phyloP scores from a whole-genome alignment of 2,888 invertebrate species.

The Geophilus truncorum region DNA sequence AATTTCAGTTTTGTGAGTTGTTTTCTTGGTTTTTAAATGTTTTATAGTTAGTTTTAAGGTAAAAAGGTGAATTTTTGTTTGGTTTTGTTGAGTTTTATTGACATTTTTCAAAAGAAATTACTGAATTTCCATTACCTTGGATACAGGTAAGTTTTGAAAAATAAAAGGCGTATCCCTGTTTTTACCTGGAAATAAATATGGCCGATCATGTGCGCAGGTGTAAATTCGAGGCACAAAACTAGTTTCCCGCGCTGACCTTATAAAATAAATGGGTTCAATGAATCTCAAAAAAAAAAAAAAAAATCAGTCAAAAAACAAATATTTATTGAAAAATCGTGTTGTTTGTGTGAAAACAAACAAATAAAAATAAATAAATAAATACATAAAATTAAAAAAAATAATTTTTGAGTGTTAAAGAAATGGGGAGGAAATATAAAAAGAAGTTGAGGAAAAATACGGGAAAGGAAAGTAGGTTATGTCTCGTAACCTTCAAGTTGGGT shows the following conservation, averaged over 20 bases:
- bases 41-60: neutral
- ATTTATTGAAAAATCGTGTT: too few species aligned
- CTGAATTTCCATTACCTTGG: neutral
- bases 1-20: neutral
- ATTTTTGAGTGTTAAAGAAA: too few species aligned
- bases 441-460: neutral
- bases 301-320: neutral
- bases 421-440: neutral
- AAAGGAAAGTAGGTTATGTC: neutral
- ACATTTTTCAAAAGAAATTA: too few species aligned
- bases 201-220: neutral
- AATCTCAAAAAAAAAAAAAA: neutral
- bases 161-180: neutral
- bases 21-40: neutral
- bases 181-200: neutral
- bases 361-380: neutral
- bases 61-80: too few species aligned
- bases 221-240: neutral
- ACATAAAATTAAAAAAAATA: too few species aligned
- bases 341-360: too few species aligned
- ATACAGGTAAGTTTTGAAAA: neutral
- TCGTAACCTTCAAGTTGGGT: neutral
- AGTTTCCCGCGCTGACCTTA: neutral
- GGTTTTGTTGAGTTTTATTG: neutral
- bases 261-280: neutral